A percentile compares a stretch with the other conserved stretches of the same genome.
Evolutionary conservation across 2,113 vertebrate species (phyloP).

Genomic region (Tinamus guttatus): DNA sequence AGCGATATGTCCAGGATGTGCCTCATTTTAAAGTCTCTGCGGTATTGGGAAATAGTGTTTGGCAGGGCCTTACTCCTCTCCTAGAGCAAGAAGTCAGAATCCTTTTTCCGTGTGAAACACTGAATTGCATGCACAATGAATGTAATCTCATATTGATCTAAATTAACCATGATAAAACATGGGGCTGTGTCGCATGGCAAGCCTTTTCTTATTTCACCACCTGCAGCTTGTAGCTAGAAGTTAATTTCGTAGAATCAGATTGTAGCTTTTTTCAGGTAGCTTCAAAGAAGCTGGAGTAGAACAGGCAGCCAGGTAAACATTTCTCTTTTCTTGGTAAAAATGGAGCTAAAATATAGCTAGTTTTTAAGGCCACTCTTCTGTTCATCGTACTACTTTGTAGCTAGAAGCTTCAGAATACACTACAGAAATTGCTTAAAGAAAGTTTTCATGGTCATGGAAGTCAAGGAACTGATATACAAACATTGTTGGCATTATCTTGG

Average conservation of each 20-base stretch:
- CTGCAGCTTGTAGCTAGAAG: neutral
- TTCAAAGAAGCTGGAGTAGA: neutral
- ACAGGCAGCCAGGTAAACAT: neutral
- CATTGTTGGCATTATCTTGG: neutral
- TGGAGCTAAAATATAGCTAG: neutral
- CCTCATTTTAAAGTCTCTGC: neutral
- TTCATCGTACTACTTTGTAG: neutral
- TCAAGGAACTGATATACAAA: neutral
- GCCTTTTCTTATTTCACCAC: neutral
- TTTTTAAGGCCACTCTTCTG: neutral
- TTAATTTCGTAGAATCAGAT: neutral
- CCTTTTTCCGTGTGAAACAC: neutral
- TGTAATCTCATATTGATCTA: neutral
- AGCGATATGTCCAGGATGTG: neutral
- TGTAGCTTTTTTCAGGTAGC: neutral
- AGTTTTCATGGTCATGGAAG: neutral
- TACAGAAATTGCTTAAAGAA: neutral
- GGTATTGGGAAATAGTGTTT: constrained; percentile 5
- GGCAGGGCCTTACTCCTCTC: rapidly evolving
- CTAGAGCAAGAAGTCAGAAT: constrained; percentile 27
- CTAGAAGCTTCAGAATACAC: neutral
- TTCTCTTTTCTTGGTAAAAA: neutral
- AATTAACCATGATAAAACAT: neutral
- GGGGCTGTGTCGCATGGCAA: neutral
- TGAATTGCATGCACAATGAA: neutral